phyloP scores from a whole-genome alignment of 1,140 invertebrate genomes.

The Drosophila parvula region DNA sequence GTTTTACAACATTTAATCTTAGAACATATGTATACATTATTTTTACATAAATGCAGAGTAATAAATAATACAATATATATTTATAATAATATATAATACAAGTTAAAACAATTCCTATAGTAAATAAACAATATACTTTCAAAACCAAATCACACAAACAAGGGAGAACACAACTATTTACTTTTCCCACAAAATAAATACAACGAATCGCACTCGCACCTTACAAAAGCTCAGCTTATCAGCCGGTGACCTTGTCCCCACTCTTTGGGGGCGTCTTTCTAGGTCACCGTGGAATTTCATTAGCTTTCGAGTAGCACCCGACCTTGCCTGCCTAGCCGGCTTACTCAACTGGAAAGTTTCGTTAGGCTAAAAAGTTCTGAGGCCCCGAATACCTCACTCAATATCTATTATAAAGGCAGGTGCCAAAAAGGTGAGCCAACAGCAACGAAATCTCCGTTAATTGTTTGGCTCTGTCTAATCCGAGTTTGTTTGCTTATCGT shows the following conservation, averaged over 20 bases:
- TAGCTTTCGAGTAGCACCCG: slow-evolving; percentile 25
- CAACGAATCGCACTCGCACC: neutral
- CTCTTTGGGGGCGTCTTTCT: slow-evolving; percentile 17
- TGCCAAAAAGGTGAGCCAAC: slow-evolving; percentile 59
- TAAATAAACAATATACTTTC: neutral
- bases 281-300: slow-evolving; percentile 42
- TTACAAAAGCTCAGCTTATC: slow-evolving; percentile 43
- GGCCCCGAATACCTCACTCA: neutral
- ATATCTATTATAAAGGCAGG: slow-evolving; percentile 24
- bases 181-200: neutral
- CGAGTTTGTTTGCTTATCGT: slow-evolving; percentile 54
- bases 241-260: slow-evolving; percentile 19
- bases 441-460: slow-evolving; percentile 62
- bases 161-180: neutral
- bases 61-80: too few species aligned
- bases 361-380: slow-evolving; percentile 34
- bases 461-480: slow-evolving; percentile 46
- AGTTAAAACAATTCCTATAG: neutral
- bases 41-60: neutral
- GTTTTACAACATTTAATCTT: too few species aligned
- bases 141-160: neutral
- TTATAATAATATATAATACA: neutral
- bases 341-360: slow-evolving; percentile 62
- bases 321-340: slow-evolving; percentile 43
- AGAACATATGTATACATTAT: neutral